Percentiles rank a stretch among this genome's conserved stretches.
phyloP scores from a whole-genome alignment of 64 coral and sea anemone genomes.

The Catalaphyllia jardinei region DNA sequence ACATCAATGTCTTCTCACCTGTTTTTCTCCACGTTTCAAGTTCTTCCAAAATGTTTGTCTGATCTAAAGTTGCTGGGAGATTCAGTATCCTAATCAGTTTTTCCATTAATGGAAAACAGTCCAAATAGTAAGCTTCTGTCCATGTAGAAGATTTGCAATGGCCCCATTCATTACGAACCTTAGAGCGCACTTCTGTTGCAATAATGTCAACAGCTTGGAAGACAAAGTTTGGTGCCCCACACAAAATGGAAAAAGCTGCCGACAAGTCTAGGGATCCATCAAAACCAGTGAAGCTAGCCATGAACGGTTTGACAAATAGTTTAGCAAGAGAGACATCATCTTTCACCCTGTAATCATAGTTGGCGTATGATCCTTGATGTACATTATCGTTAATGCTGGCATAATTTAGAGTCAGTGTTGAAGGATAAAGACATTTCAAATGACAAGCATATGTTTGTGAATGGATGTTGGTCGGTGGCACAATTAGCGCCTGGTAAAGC shows the following conservation, averaged over 20 bases:
- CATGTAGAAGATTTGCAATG: slow-evolving; percentile 61
- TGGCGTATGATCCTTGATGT: background rate
- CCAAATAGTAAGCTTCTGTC: slow-evolving; percentile 9
- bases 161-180: slow-evolving; percentile 77
- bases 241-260: slow-evolving; percentile 57
- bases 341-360: slow-evolving; percentile 48
- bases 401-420: slow-evolving; percentile 38
- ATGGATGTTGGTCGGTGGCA: slow-evolving; percentile 18
- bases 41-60: background rate
- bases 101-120: slow-evolving; percentile 56
- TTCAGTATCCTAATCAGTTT: background rate
- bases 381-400: slow-evolving; percentile 66
- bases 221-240: slow-evolving; percentile 41
- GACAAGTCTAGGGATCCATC: slow-evolving; percentile 62
- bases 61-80: background rate
- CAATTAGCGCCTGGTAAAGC: slow-evolving; percentile 20
- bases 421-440: background rate
- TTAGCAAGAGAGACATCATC: slow-evolving; percentile 37
- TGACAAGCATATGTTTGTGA: slow-evolving; percentile 42
- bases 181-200: slow-evolving; percentile 33
- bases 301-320: slow-evolving; percentile 35
- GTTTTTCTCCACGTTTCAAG: background rate
- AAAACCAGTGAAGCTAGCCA: slow-evolving; percentile 37
- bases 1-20: background rate
- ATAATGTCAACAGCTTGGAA: background rate